Evolutionary conservation across 2,113 vertebrate genomes (phyloP).

Genomic region (Mobula birostris): DNA sequence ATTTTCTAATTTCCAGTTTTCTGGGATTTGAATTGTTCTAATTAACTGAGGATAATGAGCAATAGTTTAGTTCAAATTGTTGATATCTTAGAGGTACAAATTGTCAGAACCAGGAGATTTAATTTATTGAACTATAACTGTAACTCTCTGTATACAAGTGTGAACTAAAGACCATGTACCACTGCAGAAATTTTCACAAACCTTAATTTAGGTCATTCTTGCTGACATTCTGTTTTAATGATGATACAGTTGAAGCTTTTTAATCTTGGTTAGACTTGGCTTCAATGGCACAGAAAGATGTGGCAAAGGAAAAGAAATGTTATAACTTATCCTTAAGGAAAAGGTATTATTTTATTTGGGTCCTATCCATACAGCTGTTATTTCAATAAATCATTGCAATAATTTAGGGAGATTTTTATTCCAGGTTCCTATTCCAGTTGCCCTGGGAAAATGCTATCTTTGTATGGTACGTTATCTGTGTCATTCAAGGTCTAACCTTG

Average conservation of each 20-base stretch:
- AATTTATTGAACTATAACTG: background rate
- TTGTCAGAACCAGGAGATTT: background rate
- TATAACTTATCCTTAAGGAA: background rate
- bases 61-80: background rate
- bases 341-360: background rate
- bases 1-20: background rate
- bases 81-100: background rate
- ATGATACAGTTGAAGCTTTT: background rate
- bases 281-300: background rate
- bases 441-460: background rate
- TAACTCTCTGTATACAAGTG: background rate
- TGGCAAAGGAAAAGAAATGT: background rate
- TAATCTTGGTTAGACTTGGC: background rate
- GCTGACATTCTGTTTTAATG: background rate
- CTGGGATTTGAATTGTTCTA: background rate
- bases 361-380: background rate
- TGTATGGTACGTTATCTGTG: background rate
- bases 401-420: background rate
- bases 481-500: background rate
- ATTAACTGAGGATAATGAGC: background rate
- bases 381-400: background rate
- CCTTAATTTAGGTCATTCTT: background rate
- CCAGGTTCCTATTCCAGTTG: background rate
- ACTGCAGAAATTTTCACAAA: background rate
- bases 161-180: background rate